Evolutionary conservation across 1,140 invertebrate genomes (phyloP).

Genomic region (Anoplolepis gracilipes): DNA sequence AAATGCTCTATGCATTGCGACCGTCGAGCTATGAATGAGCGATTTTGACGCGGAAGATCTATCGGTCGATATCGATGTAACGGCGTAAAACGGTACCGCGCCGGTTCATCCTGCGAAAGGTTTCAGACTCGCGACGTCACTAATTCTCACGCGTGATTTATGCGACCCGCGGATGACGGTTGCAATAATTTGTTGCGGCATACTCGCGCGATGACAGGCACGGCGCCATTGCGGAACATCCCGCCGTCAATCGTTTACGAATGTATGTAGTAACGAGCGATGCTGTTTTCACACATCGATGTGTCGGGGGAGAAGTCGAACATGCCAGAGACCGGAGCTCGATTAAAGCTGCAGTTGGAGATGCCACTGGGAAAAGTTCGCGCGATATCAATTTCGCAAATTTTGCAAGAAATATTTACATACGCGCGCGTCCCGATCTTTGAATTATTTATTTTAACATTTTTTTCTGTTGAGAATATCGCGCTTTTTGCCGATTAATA

Average conservation of each 20-base stretch:
- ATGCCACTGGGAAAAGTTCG: slow-evolving; percentile 2
- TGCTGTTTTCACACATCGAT: slow-evolving; percentile 7
- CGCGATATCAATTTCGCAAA: slow-evolving; percentile 25
- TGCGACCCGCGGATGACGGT: slow-evolving; percentile 42
- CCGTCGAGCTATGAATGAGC: not conserved
- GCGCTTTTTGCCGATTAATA: slow-evolving; percentile 12
- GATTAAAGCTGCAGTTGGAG: not conserved
- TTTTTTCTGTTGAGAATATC: not conserved
- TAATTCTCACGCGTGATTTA: slow-evolving; percentile 58
- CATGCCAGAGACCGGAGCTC: not conserved
- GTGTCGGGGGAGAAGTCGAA: not conserved
- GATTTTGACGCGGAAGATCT: not conserved
- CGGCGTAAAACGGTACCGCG: slow-evolving; percentile 18
- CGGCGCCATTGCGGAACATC: slow-evolving; percentile 44
- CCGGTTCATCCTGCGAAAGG: slow-evolving; percentile 45
- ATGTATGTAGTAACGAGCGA: slow-evolving; percentile 7
- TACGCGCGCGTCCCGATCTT: not conserved
- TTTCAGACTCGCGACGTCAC: slow-evolving; percentile 27
- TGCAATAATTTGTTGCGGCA: slow-evolving; percentile 57
- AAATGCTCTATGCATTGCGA: not conserved
- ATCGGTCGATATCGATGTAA: slow-evolving; percentile 32
- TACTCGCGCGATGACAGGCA: slow-evolving; percentile 30
- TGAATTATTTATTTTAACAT: slow-evolving; percentile 10
- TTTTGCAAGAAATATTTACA: not conserved
- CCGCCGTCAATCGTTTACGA: slow-evolving; percentile 45